These are phyloP conservation scores for Hyperoplus immaculatus DNA, from an alignment of 2,797 vertebrate species.

Conservation along the genomic window DNA sequence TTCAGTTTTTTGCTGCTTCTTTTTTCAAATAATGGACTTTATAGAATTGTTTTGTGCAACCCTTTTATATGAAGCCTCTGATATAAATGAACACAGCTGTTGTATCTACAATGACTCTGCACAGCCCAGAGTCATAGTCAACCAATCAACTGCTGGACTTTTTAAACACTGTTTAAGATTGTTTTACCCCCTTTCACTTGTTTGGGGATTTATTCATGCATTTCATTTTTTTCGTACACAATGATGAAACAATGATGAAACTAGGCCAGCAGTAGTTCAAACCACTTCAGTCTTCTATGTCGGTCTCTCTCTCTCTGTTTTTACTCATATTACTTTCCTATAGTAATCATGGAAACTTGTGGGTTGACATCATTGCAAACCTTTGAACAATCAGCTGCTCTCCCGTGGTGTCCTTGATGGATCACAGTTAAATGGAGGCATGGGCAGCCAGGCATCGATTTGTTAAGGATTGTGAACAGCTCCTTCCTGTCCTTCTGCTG, in stretches of 20 bases:
- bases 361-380: slow-evolving; percentile 15
- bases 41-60: not conserved
- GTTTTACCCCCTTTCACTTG: not conserved
- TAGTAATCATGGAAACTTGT: slow-evolving; percentile 20
- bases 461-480: slow-evolving; percentile 15
- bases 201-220: not conserved
- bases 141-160: not conserved
- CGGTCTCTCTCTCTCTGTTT: not conserved
- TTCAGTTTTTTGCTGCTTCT: not conserved
- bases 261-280: not conserved
- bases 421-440: slow-evolving; percentile 1
- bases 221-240: not conserved
- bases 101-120: not conserved
- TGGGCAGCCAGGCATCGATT: not conserved
- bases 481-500: slow-evolving; percentile 22
- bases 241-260: slow-evolving; percentile 1
- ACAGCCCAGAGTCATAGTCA: not conserved
- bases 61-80: not conserved
- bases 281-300: not conserved
- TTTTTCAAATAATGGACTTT: not conserved
- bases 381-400: slow-evolving; percentile 27
- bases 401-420: slow-evolving; percentile 31
- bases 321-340: slow-evolving; percentile 8
- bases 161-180: not conserved
- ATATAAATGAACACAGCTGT: not conserved